Conservation (phyloP, 2,797 vertebrate species). For the Leptoclinus maculatus region DNA sequence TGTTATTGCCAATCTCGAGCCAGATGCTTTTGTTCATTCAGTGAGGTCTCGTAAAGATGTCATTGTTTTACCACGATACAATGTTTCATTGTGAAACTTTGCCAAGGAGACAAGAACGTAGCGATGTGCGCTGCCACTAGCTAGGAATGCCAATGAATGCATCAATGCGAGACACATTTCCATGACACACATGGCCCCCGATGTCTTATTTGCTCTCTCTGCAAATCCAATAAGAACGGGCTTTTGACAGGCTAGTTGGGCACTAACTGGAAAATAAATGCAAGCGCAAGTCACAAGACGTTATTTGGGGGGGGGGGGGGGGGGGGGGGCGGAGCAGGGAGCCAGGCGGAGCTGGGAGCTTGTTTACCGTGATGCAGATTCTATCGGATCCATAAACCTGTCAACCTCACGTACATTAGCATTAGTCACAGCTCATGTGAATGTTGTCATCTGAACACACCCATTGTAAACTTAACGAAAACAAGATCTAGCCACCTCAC, state of each 20-base stretch:
- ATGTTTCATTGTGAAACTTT: slow-evolving; percentile 75
- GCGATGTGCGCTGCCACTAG: slow-evolving; percentile 46
- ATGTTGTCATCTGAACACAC: slow-evolving; percentile 37
- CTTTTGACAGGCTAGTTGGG: slow-evolving; percentile 71
- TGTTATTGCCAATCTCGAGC: slow-evolving; percentile 72
- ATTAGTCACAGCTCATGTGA: slow-evolving; percentile 36
- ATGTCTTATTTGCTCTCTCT: slow-evolving; percentile 49
- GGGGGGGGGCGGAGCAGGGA: slow-evolving; percentile 36
- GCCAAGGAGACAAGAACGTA: slow-evolving; percentile 55
- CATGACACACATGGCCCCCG: slow-evolving; percentile 45
- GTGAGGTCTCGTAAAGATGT: slow-evolving; percentile 75
- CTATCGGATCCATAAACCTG: slow-evolving; percentile 30
- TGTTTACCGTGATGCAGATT: slow-evolving; percentile 46
- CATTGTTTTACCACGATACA: slow-evolving; percentile 77
- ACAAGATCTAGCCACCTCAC: background rate
- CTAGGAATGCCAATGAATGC: slow-evolving; percentile 58
- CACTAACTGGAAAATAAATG: slow-evolving; percentile 79
- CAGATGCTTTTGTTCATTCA: slow-evolving; percentile 82
- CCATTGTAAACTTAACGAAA: slow-evolving; percentile 36
- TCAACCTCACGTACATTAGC: slow-evolving; percentile 21
- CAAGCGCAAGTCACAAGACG: slow-evolving; percentile 68
- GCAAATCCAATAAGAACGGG: slow-evolving; percentile 64
- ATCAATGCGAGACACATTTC: slow-evolving; percentile 59
- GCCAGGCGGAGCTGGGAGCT: slow-evolving; percentile 9
- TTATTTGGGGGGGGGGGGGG: slow-evolving; percentile 48